Base-by-base conservation (phyloP, 2,797 vertebrate genomes). In the Echeneis naucrates region DNA sequence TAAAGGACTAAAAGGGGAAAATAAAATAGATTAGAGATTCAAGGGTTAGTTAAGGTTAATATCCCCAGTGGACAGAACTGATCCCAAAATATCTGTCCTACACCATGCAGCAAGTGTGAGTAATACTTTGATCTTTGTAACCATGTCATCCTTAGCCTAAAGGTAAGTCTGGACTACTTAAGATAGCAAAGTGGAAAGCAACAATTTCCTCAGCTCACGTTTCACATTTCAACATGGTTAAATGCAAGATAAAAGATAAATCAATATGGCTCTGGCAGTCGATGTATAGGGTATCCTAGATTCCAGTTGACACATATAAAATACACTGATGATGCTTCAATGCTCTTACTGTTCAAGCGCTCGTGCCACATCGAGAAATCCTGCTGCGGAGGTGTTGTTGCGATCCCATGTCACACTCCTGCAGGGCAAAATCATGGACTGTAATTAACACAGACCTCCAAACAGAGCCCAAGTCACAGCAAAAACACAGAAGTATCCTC, bases 331-430 rank as follows among this genome's bases (percentile, higher is more conserved):
- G 33, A 45, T 23, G 48, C 33, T 61, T 73, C 59, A 47, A 47
- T 54, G 26, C 21, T 83, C 95, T 95, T 93, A 97, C 96, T 97
- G 96, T 82, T 97, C 95, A 45, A 97, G 89, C 11, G 96, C 96
- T 57, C 96, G 93, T 3, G 96, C 96, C 24, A 97, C 93, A 75
- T 97, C 96, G 40, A 96, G 95, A 85, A 97, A 96, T 63, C 96
- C 96, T 42, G 94, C 87, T 32, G 95, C 95, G 0, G 96, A 95
- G 19, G 96, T 97, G 70, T 95, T 96, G 89, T 97, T 97, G 73
- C 95, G 94, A 89, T 97, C 96, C 96, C 96, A 97, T 6, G 95
- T 94, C 83, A 97, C 96, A 74, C 95, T 97, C 92, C 96, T 97
- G 79, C 66, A 80, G 82, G 82, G 71, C 42, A 77, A 73, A 48